A percentile compares a stretch with the other conserved stretches of the same genome.
Evolutionary conservation across 2,113 vertebrate genomes (phyloP).

Genomic region (Erythrolamprus reginae): DNA sequence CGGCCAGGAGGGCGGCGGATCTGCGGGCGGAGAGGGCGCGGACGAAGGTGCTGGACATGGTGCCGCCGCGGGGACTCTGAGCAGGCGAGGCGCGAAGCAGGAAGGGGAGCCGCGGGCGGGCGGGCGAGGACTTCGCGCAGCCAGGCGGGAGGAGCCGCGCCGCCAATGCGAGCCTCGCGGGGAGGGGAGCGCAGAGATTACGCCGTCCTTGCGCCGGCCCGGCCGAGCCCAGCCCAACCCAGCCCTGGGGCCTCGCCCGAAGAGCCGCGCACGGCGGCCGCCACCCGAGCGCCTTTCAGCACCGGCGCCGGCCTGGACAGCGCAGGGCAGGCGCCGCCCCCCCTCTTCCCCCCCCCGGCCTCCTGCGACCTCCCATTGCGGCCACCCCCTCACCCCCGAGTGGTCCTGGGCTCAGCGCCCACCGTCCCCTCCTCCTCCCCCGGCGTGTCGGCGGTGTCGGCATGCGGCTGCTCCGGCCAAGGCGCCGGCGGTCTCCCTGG

Average conservation of each 20-base stretch:
- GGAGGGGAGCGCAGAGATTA: constrained; percentile 43
- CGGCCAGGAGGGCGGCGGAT: constrained; percentile 76
- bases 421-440: neutral
- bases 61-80: constrained; percentile 5
- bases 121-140: constrained; percentile 53
- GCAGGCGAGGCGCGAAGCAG: neutral
- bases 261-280: neutral
- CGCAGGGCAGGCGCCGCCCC: neutral
- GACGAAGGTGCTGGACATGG: constrained; percentile 85
- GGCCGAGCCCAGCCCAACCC: neutral
- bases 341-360: neutral
- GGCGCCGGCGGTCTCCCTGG: too few species aligned
- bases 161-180: constrained; percentile 45
- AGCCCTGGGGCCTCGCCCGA: neutral
- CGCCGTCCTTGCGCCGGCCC: neutral
- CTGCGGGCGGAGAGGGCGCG: constrained; percentile 75
- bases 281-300: neutral
- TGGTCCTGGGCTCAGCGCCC: neutral
- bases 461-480: neutral
- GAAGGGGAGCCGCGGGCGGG: neutral
- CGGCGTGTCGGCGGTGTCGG: neutral
- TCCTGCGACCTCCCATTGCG: neutral
- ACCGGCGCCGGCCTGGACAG: neutral
- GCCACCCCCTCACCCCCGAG: neutral
- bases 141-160: constrained; percentile 37